These are phyloP conservation scores for Eolophus roseicapilla DNA, from an alignment of 2,113 vertebrate species.

Conservation along the genomic window DNA sequence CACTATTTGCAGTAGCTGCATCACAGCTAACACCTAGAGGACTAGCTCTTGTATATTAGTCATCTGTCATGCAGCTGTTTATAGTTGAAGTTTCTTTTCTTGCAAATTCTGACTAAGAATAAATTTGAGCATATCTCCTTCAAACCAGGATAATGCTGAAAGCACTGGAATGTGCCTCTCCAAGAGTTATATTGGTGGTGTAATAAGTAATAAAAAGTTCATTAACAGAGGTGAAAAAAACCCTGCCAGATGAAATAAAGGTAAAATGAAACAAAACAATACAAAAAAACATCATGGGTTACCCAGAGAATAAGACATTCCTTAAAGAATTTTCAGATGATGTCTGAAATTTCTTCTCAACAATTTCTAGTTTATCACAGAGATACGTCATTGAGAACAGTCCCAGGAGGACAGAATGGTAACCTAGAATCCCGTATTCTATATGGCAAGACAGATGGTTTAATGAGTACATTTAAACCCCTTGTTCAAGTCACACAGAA, in stretches of 20 bases:
- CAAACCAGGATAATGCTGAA: not conserved
- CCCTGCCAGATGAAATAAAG: not conserved
- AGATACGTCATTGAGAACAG: not conserved
- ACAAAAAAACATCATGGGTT: not conserved
- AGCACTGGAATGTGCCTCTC: not conserved
- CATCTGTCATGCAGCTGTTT: not conserved
- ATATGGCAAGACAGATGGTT: not conserved
- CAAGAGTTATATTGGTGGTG: not conserved
- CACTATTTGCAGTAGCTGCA: not conserved
- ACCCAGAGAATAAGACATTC: not conserved
- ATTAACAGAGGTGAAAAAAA: not conserved
- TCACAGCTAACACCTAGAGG: not conserved
- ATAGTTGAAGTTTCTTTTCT: not conserved
- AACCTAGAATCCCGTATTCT: not conserved
- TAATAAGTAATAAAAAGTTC: not conserved
- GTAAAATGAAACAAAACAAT: not conserved
- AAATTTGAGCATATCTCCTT: not conserved
- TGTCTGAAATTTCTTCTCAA: not conserved
- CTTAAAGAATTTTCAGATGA: not conserved
- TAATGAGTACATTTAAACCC: not conserved
- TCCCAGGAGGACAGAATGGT: not conserved
- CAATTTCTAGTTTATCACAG: not conserved
- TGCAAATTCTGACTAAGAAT: not conserved
- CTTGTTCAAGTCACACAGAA: not conserved
- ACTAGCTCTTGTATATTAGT: not conserved